Conservation (phyloP, 2,797 vertebrate genomes). For the Myoxocephalus aenaeus region DNA sequence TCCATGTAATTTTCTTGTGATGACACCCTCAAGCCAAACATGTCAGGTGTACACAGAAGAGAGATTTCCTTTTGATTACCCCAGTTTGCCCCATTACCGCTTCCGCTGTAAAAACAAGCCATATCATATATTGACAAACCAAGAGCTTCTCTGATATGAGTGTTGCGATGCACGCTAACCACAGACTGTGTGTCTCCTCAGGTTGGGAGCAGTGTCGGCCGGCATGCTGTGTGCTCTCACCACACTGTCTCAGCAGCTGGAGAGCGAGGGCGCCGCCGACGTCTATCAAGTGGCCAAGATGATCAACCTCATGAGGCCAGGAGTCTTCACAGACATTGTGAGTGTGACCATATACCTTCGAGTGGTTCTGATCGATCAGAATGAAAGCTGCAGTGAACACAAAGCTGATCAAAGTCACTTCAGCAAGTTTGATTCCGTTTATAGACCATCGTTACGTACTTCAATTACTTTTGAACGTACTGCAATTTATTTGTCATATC, state of each 20-base stretch:
- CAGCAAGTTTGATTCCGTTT: neutral
- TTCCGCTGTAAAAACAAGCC: neutral
- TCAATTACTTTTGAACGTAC: neutral
- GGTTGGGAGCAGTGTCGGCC: constrained; percentile 93
- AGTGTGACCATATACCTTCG: constrained; percentile 70
- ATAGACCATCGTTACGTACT: neutral
- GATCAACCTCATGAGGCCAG: constrained; percentile 98
- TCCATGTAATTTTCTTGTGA: neutral
- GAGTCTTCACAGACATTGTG: constrained; percentile 97
- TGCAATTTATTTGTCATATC: neutral
- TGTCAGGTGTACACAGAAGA: neutral
- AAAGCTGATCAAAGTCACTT: neutral
- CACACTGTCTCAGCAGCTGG: constrained; percentile 94
- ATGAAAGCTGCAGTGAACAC: neutral
- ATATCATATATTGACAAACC: neutral
- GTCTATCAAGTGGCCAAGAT: constrained; percentile 98
- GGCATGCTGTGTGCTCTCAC: constrained; percentile 94
- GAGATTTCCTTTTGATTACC: neutral
- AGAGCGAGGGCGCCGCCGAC: constrained; percentile 92
- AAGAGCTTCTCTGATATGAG: neutral
- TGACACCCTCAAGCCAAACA: neutral
- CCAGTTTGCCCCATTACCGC: neutral
- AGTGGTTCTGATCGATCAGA: neutral
- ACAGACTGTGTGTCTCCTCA: constrained; percentile 58
- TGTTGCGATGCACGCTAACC: neutral